Percentiles rank a stretch among this genome's conserved stretches.
Evolutionary conservation across 2,888 invertebrate species (phyloP).

Genomic region (Perithous albicinctus): DNA sequence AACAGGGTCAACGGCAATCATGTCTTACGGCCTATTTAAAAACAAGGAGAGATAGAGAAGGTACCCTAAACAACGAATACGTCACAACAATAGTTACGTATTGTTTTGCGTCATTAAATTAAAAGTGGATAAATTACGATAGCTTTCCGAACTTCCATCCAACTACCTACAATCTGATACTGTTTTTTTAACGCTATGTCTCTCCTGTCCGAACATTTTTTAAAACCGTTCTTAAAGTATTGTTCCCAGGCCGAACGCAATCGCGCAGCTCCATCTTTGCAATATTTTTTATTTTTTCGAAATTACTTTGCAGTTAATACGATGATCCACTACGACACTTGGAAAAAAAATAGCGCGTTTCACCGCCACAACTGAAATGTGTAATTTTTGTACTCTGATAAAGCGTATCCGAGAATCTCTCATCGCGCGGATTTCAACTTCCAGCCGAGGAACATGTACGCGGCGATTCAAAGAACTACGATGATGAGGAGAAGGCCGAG

Average conservation of each 20-base stretch:
- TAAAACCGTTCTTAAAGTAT: slow-evolving; percentile 2
- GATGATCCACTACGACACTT: slow-evolving; percentile 24
- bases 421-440: slow-evolving; percentile 93
- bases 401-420: slow-evolving; percentile 71
- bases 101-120: slow-evolving; percentile 63
- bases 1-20: slow-evolving; percentile 8
- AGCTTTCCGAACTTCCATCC: slow-evolving; percentile 49
- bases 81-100: slow-evolving; percentile 56
- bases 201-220: not conserved
- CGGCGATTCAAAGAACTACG: slow-evolving; percentile 91
- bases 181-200: not conserved
- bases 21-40: slow-evolving; percentile 26
- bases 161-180: slow-evolving; percentile 37
- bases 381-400: slow-evolving; percentile 5
- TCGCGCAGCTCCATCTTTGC: slow-evolving; percentile 21
- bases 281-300: slow-evolving; percentile 12
- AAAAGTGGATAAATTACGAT: slow-evolving; percentile 77
- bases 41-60: slow-evolving; percentile 62
- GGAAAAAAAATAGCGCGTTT: slow-evolving; percentile 19
- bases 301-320: slow-evolving; percentile 39
- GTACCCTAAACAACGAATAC: slow-evolving; percentile 74
- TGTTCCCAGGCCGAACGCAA: slow-evolving; percentile 44
- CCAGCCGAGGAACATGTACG: slow-evolving; percentile 94
- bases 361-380: slow-evolving; percentile 1
- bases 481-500: slow-evolving; percentile 92